A percentile compares a stretch with the other conserved stretches of the same genome.
Conservation (phyloP, 2,797 vertebrate species). For the Heteromormyrus szaboi region DNA sequence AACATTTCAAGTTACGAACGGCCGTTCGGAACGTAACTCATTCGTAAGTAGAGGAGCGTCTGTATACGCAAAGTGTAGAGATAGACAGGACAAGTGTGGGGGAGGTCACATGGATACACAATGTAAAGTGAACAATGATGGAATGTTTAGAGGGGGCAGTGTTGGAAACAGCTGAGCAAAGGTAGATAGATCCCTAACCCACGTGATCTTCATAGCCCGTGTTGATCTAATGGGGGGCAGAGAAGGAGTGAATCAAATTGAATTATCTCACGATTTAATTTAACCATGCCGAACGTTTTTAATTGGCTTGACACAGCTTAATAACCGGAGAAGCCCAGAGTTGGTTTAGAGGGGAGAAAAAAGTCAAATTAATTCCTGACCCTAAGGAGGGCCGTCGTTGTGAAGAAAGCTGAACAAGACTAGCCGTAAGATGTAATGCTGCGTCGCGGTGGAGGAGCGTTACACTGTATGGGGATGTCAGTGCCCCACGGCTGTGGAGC, state of each 20-base stretch:
- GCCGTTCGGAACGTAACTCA: too few relatives aligned
- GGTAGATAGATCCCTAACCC: not conserved
- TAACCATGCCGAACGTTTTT: not conserved
- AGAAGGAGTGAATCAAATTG: conserved; percentile 45
- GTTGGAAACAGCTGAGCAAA: not conserved
- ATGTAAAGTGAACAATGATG: not conserved
- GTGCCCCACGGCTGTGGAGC: too few relatives aligned
- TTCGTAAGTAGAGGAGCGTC: too few relatives aligned
- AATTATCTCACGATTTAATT: not conserved
- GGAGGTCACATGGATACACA: not conserved
- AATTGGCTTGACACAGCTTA: not conserved
- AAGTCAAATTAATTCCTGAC: not conserved
- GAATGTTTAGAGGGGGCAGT: not conserved
- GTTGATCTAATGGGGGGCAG: conserved; percentile 60
- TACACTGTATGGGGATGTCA: not conserved
- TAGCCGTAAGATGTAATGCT: not conserved
- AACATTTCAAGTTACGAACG: too few relatives aligned
- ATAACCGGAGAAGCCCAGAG: not conserved
- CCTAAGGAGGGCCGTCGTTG: not conserved
- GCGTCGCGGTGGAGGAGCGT: not conserved
- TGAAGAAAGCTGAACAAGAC: not conserved
- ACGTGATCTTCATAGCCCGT: not conserved
- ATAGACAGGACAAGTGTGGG: not conserved
- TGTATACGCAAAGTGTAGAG: not conserved
- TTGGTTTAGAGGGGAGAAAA: not conserved